These are phyloP conservation scores for Drosophila saltans DNA, from an alignment of 1,140 invertebrate genomes.

Conservation along the genomic window DNA sequence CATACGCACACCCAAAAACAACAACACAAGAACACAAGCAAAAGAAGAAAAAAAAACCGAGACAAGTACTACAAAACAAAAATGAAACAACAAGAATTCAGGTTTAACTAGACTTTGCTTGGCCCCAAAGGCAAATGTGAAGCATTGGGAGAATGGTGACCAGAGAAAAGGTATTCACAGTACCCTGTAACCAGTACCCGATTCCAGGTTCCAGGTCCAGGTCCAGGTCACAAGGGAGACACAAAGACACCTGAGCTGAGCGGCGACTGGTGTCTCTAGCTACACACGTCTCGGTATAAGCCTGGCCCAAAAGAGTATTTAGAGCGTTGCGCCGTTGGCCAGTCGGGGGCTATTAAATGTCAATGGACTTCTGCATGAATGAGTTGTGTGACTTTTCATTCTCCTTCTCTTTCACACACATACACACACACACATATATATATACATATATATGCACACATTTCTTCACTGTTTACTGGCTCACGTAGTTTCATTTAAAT, in stretches of 20 bases:
- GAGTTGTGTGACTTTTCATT: constrained; percentile 69
- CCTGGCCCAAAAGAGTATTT: constrained; percentile 45
- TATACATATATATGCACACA: background rate
- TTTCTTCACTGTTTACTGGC: constrained; percentile 48
- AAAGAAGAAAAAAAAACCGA: background rate
- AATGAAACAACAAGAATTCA: constrained; percentile 58
- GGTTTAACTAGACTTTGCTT: constrained; percentile 62
- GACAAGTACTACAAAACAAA: constrained; percentile 6
- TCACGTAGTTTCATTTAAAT: constrained; percentile 73
- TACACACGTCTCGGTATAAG: constrained; percentile 13
- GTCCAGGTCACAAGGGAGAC: constrained; percentile 44
- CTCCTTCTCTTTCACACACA: constrained; percentile 15
- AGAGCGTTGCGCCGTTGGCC: constrained; percentile 53
- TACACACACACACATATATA: background rate
- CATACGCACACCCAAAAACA: background rate
- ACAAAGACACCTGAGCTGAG: constrained; percentile 46
- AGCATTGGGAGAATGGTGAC: constrained; percentile 22
- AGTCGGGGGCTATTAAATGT: constrained; percentile 75
- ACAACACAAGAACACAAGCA: background rate
- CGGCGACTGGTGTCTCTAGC: constrained; percentile 9
- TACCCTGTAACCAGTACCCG: background rate
- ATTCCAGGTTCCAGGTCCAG: constrained; percentile 29
- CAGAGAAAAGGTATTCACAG: constrained; percentile 4
- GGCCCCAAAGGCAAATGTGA: constrained; percentile 9
- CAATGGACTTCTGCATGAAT: constrained; percentile 82